A percentile compares a stretch with the other conserved stretches of the same genome.
Evolutionary conservation across 2,113 vertebrate species (phyloP).

Genomic region (Romanogobio albipinnatus): DNA sequence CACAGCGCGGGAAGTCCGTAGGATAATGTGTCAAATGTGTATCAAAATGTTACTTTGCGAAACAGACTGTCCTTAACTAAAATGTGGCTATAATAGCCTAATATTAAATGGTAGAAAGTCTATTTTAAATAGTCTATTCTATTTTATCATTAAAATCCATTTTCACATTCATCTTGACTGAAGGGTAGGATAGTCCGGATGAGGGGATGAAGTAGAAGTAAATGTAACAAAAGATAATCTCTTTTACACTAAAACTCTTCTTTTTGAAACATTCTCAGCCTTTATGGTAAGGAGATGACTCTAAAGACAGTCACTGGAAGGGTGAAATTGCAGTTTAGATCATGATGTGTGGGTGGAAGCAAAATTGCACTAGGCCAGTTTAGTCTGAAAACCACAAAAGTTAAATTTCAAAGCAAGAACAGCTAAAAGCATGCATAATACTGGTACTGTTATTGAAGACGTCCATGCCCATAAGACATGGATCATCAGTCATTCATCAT

Average conservation of each 20-base stretch:
- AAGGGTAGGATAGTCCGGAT: too few species aligned
- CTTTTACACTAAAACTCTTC: not conserved
- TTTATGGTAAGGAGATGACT: not conserved
- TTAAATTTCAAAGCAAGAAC: constrained; percentile 57
- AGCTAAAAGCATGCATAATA: not conserved
- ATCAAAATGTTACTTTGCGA: too few species aligned
- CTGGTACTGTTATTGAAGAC: not conserved
- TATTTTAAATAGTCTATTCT: too few species aligned
- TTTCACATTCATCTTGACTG: too few species aligned
- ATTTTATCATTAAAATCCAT: too few species aligned
- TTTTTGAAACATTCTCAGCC: not conserved
- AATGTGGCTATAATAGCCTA: too few species aligned
- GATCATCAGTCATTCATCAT: not conserved
- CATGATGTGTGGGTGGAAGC: constrained; percentile 68
- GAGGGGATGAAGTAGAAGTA: too few species aligned
- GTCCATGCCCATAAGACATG: not conserved
- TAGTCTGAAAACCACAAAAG: constrained; percentile 69
- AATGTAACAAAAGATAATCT: not conserved
- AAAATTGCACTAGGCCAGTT: constrained; percentile 70
- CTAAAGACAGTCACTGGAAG: constrained; percentile 24
- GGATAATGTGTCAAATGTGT: too few species aligned
- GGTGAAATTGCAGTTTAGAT: constrained; percentile 49
- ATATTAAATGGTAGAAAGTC: too few species aligned
- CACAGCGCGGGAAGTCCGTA: too few species aligned
- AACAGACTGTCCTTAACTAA: too few species aligned